Base-by-base conservation (phyloP, 2,113 vertebrate species). In the Heterochromis multidens region DNA sequence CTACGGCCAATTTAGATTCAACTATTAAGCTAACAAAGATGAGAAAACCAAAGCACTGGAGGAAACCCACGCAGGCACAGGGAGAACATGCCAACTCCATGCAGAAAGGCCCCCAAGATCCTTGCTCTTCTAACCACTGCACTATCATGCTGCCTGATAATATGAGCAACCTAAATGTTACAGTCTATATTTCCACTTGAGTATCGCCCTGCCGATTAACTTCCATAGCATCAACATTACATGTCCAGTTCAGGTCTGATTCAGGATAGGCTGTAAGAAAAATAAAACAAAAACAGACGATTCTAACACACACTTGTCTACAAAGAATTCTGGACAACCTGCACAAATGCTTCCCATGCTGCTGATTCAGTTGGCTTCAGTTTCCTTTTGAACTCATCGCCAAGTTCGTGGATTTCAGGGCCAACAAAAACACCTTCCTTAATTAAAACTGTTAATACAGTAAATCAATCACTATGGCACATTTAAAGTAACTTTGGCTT, bases 21-120 rank as follows among this genome's bases (percentile, higher is more conserved):
- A 12, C 43, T 52, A 13, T 52, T 52, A 74, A 74, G 23, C 67
- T 29, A 52, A 74, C 43, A 8, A 29, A 72, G 14, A 72, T 49
- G 16, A 72, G 25, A 74, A 52, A 29, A 52, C 67, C 67, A 72
- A 72, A 72, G 65, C 65, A 70, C 65, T 21, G 3, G 67, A 72
- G 67, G 25, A 72, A 72, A 72, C 67, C 67, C 25, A 52, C 67
- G 43, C 67, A 72, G 6, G 67, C 67, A 72, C 10, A 52, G 16
- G 6, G 16, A 21, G 25, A 74, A 13, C 67, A 8, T 6, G 43
- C 27, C 67, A 52, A 17, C 67, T 29, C 27, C 25, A 21, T 10
- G 13, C 43, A 52, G 67, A 31, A 46, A 74, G 43, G 43, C 67
- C 67, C n/a, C 43, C 25, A 29, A 27, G 65, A 72, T 11, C n/a